Percentiles rank a stretch among this genome's conserved stretches.
These are phyloP conservation scores for Xyrauchen texanus DNA, from an alignment of 2,113 vertebrate genomes.

Conservation along the genomic window DNA sequence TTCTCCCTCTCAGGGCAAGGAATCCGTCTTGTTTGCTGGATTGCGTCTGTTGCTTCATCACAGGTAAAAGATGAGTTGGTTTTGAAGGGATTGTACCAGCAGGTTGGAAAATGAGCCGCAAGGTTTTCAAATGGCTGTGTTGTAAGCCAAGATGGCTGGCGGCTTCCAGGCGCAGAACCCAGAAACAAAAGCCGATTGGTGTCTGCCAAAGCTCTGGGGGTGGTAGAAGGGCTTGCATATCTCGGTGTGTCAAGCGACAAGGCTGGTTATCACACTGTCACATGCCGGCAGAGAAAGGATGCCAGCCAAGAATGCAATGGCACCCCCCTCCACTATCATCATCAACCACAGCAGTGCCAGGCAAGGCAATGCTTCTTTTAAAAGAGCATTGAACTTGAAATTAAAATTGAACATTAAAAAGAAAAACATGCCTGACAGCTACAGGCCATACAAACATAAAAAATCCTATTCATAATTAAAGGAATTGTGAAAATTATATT, in stretches of 20 bases:
- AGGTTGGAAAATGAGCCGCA: conserved; percentile 46
- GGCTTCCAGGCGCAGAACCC: conserved; percentile 54
- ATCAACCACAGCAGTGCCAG: conserved; percentile 48
- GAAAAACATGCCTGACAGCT: background rate
- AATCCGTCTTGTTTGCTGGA: conserved; percentile 11
- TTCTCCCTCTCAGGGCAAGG: conserved; percentile 4
- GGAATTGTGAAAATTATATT: too few species aligned
- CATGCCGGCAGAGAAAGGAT: conserved; percentile 65
- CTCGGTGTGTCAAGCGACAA: conserved; percentile 63
- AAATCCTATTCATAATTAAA: too few species aligned
- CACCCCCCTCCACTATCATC: conserved; percentile 4
- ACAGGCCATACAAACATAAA: too few species aligned
- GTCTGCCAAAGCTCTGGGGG: conserved; percentile 65
- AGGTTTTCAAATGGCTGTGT: conserved; percentile 46
- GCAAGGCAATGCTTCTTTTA: background rate
- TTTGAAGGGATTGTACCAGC: conserved; percentile 12
- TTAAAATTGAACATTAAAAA: conserved; percentile 23
- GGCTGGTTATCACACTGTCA: conserved; percentile 68
- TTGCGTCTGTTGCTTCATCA: conserved; percentile 44
- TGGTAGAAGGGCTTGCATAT: conserved; percentile 50
- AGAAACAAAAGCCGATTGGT: conserved; percentile 60
- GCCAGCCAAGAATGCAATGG: conserved; percentile 65
- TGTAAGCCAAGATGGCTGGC: conserved; percentile 48
- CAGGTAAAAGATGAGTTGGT: conserved; percentile 45
- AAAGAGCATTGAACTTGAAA: background rate